Base-by-base conservation (phyloP, 1,140 invertebrate species). In the Arion vulgaris region DNA sequence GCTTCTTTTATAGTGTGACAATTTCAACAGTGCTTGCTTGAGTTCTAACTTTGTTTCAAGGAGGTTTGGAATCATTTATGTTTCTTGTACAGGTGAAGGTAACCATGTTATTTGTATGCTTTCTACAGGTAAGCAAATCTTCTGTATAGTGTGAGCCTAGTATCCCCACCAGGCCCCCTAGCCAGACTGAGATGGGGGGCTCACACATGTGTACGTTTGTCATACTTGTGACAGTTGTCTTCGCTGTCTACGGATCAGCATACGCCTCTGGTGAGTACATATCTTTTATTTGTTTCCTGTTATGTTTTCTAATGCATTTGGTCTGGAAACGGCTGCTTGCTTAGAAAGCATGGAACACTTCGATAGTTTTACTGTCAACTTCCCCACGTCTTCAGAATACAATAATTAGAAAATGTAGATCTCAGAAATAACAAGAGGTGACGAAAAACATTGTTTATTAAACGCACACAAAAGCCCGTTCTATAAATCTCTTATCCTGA, bases 121-220 rank as follows among this genome's bases (percentile, higher is more conserved):
- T 39, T 57, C 49, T 78, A 49, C 51, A 62, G 51, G 76, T 62
- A 78, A 62, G 57, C 53, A 62, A 78, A 53, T 78, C 76, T 66
- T 23, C 41, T 34, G 15, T 49, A 1, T 51, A 76, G 51, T 57
- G 36, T 53, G 74, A 53, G 38, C 41, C 17, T n/a, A 17, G 23
- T 41, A 0, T 19, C 19, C 19, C 38, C 71, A 73, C 51, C 45
- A 41, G 32, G 15, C 62, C 41, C 32, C 74, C 28, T 26, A 34
- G 4, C 75, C 51, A 36, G 76, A 41, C 57, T 4, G 36, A 62
- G 57, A 62, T 57, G 71, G 71, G 71, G 71, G 71, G 71, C 71
- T 45, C n/a, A 11, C 36, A 39, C 19, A 26, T 72, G 71, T 45
- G 23, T 41, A 23, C 39, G 36, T 19, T 45, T 28, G 11, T 72